phyloP scores from a whole-genome alignment of 2,888 invertebrate species.

The Pachydiplax longipennis region DNA sequence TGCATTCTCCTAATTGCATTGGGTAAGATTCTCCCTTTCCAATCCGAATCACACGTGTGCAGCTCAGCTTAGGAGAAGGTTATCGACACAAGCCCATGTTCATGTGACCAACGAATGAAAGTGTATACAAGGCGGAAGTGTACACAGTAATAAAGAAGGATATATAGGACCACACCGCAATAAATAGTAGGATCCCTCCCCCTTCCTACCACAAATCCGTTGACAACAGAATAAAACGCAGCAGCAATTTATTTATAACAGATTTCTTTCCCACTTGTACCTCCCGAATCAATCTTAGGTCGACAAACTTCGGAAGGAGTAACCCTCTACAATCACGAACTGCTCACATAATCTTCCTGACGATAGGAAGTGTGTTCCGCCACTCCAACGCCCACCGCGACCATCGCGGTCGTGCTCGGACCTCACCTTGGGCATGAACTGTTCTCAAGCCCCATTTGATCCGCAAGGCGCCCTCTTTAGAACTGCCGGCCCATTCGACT shows the following conservation, averaged over 20 bases:
- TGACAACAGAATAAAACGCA: background rate
- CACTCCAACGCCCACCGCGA: background rate
- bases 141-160: too few species aligned
- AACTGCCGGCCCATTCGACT: background rate
- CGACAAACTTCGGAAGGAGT: background rate
- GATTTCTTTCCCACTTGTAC: background rate
- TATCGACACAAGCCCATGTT: too few species aligned
- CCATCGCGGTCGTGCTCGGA: constrained; percentile 22
- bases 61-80: too few species aligned
- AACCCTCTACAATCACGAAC: background rate
- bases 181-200: too few species aligned
- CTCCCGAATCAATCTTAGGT: background rate
- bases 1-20: too few species aligned
- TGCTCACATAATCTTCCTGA: constrained; percentile 6
- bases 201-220: too few species aligned
- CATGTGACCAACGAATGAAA: too few species aligned
- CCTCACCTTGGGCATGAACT: background rate
- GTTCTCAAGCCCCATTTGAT: background rate
- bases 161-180: too few species aligned
- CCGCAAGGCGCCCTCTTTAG: background rate
- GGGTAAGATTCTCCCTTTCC: too few species aligned
- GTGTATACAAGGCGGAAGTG: too few species aligned
- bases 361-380: background rate
- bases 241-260: background rate
- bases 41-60: too few species aligned